Evolutionary conservation across 2,888 invertebrate species (phyloP).

Genomic region (Mimachlamys varia): DNA sequence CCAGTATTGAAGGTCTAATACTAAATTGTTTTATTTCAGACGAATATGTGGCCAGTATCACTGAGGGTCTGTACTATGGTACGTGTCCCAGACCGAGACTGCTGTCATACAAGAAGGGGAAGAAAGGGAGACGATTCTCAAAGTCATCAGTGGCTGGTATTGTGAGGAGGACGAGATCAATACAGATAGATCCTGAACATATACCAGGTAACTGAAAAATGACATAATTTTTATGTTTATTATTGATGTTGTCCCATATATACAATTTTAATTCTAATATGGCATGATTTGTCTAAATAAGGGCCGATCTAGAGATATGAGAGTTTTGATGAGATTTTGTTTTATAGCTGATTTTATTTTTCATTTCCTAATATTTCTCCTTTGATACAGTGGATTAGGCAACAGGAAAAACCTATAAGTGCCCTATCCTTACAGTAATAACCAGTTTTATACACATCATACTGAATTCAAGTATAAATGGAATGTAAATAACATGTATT

Average conservation of each 20-base stretch:
- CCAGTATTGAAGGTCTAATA: neutral
- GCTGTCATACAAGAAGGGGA: constrained; percentile 63
- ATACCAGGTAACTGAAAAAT: constrained; percentile 75
- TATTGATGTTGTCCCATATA: neutral
- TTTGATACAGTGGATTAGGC: too few species aligned
- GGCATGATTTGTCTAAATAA: neutral
- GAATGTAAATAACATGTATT: too few species aligned
- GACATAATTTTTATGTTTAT: neutral
- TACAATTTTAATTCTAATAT: neutral
- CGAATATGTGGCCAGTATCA: constrained; percentile 55
- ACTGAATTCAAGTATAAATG: too few species aligned
- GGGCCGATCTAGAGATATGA: neutral
- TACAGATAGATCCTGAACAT: constrained; percentile 87
- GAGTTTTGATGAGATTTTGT: too few species aligned
- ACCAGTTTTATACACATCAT: too few species aligned
- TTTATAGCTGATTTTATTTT: too few species aligned
- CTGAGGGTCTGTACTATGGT: constrained; percentile 64
- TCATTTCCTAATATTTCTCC: too few species aligned
- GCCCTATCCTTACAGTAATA: too few species aligned
- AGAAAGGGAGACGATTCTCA: constrained; percentile 46
- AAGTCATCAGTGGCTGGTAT: constrained; percentile 89
- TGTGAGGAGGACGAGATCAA: constrained; percentile 95
- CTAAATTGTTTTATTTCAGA: constrained; percentile 14
- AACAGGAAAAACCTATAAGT: too few species aligned
- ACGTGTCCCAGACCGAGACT: constrained; percentile 65